Evolutionary conservation across 2,888 invertebrate genomes (phyloP).

Genomic region (Eilema sororculum): DNA sequence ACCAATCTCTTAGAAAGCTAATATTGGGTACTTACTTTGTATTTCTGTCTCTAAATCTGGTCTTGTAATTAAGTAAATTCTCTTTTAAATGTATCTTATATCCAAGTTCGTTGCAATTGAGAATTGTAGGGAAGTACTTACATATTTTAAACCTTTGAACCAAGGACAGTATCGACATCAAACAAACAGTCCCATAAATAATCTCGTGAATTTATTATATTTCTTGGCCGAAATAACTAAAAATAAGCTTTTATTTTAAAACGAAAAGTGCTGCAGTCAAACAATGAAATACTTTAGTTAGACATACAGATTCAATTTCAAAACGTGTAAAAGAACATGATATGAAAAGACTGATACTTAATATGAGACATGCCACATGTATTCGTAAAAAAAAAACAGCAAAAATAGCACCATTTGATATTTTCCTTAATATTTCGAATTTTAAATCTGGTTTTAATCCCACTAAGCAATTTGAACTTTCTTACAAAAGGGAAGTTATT

Average conservation of each 20-base stretch:
- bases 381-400: background rate
- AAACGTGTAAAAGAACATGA: background rate
- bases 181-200: no score
- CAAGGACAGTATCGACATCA: no score
- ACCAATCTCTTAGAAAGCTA: slow-evolving; percentile 18
- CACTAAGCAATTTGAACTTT: background rate
- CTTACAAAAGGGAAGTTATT: slow-evolving; percentile 1
- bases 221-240: no score
- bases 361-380: background rate
- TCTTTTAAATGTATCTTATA: no score
- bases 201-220: no score
- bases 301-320: background rate
- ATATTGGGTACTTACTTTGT: slow-evolving; percentile 16
- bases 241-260: no score
- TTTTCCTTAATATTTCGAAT: background rate
- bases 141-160: no score
- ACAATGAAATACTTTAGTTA: background rate
- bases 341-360: background rate
- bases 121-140: no score
- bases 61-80: background rate
- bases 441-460: background rate
- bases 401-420: background rate
- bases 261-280: background rate
- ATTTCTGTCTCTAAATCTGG: slow-evolving; percentile 25
- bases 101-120: no score